phyloP scores from a whole-genome alignment of 1,140 invertebrate species.

The Tigriopus japonicus region DNA sequence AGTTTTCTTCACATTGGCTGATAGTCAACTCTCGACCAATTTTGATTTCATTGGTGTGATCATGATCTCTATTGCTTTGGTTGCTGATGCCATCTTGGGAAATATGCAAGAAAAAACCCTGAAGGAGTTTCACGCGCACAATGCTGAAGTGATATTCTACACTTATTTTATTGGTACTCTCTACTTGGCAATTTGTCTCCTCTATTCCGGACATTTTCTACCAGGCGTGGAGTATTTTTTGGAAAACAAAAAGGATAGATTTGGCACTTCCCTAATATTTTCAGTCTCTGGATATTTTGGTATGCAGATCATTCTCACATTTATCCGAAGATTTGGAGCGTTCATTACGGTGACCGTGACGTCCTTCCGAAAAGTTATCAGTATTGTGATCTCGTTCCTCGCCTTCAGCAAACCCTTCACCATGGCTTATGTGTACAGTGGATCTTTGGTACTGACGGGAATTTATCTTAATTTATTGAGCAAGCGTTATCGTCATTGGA shows the following conservation, averaged over 20 bases:
- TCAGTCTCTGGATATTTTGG: background rate
- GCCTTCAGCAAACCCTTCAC: background rate
- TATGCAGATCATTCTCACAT: background rate
- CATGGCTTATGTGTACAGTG: background rate
- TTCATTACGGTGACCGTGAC: background rate
- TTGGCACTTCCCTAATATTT: background rate
- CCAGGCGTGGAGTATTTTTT: background rate
- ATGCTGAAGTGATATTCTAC: background rate
- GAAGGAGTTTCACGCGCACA: background rate
- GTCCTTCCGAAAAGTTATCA: background rate
- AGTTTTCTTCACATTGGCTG: constrained; percentile 76
- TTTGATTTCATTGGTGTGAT: background rate
- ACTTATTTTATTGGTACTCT: background rate
- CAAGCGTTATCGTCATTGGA: too few relatives aligned
- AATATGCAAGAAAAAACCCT: background rate
- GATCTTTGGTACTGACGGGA: background rate
- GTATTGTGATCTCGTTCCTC: background rate
- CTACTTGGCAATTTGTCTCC: background rate
- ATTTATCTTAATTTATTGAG: background rate
- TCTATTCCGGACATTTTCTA: background rate
- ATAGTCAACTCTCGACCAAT: constrained; percentile 37
- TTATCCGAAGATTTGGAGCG: background rate
- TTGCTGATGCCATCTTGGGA: background rate
- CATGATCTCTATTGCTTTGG: background rate
- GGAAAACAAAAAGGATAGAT: background rate